Conservation (phyloP, 2,888 invertebrate genomes). For the Amphiduros pacificus region DNA sequence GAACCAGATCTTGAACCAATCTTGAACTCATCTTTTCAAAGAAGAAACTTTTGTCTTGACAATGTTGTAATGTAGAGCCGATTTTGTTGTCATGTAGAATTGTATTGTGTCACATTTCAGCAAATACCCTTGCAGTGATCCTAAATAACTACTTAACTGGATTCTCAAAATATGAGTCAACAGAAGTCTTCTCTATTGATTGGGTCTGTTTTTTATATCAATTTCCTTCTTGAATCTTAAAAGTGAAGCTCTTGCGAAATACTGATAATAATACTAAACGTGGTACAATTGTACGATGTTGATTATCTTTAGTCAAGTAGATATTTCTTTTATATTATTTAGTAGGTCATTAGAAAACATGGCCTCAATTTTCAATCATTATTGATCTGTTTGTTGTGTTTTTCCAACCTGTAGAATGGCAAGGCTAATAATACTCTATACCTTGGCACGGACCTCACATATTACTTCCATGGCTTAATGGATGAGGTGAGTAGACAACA, state of each 20-base stretch:
- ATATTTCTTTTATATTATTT: not conserved
- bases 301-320: no score
- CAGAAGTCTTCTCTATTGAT: conserved; percentile 1
- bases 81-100: not conserved
- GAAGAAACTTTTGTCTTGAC: not conserved
- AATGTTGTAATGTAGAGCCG: not conserved
- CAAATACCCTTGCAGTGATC: conserved; percentile 17
- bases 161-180: conserved; percentile 11
- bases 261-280: no score
- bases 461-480: conserved; percentile 20
- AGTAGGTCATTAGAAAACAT: not conserved
- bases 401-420: not conserved
- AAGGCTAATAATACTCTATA: conserved; percentile 7
- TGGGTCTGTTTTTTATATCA: not conserved
- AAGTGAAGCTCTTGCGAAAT: no score
- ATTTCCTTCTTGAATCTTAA: not conserved
- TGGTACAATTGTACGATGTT: no score
- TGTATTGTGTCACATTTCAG: conserved; percentile 8
- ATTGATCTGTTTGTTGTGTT: not conserved
- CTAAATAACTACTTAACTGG: conserved; percentile 17
- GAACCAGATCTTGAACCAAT: no score
- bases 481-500: conserved; percentile 18
- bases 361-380: not conserved
- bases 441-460: conserved; percentile 10
- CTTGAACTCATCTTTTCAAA: no score